A percentile compares a stretch with the other conserved stretches of the same genome.
These are phyloP conservation scores for Perca flavescens DNA, from an alignment of 2,113 vertebrate genomes.

Conservation along the genomic window DNA sequence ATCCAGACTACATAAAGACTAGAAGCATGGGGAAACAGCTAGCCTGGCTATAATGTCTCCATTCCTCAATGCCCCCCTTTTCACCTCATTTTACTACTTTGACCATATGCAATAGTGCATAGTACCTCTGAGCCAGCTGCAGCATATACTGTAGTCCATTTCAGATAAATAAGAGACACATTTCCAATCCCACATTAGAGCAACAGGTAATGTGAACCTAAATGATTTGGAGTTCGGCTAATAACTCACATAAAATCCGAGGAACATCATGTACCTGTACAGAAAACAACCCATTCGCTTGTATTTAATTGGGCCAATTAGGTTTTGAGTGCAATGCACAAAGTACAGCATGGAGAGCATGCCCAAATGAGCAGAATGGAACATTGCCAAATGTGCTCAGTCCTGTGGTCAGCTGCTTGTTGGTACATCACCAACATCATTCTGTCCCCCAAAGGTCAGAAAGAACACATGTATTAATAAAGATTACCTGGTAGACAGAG, in stretches of 20 bases:
- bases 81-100: background rate
- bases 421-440: slow-evolving; percentile 9
- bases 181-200: background rate
- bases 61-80: too few species aligned
- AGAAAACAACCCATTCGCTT: slow-evolving; percentile 50
- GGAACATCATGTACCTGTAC: slow-evolving; percentile 60
- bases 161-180: slow-evolving; percentile 10
- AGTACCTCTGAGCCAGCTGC: background rate
- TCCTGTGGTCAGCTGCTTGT: background rate
- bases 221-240: slow-evolving; percentile 25
- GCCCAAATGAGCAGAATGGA: slow-evolving; percentile 35
- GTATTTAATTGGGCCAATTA: slow-evolving; percentile 62
- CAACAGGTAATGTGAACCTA: slow-evolving; percentile 23
- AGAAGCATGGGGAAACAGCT: background rate
- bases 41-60: background rate
- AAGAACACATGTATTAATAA: slow-evolving; percentile 9
- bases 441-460: background rate
- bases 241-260: slow-evolving; percentile 35
- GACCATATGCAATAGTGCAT: too few species aligned
- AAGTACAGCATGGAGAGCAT: background rate
- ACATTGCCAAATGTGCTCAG: slow-evolving; percentile 1
- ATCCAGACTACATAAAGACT: too few species aligned
- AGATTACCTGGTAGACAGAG: slow-evolving; percentile 85
- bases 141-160: background rate
- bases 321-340: slow-evolving; percentile 47